Base-by-base conservation (phyloP, 2,888 invertebrate species). In the Chrysolina haemoptera region DNA sequence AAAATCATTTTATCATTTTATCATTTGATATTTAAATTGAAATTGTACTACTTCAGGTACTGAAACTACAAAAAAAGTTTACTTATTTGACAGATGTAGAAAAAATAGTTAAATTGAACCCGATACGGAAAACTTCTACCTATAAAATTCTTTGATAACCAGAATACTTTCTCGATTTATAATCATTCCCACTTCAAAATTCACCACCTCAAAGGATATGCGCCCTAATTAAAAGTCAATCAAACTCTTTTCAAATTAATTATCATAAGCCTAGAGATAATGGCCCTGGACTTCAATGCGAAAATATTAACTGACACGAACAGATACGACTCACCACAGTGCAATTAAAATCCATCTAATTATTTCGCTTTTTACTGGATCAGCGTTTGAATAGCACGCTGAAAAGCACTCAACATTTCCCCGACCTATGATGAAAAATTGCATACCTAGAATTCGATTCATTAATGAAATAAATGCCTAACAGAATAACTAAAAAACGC, bases 251-350 rank as follows among this genome's bases (percentile, higher is more conserved):
- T 70, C 68, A 71, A 78, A 75, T 72, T 76, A 73, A 78, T 78
- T 78, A 76, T 74, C 71, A 71, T 64, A 71, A 70, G 71, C 71
- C 71, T 20, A 41, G 55, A 68, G 66, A 76, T 75, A 76, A 76
- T 75, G 71, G 75, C 14, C 12, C 41, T 70, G 68, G 70, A 68
- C 67, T 65, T 68, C 69, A 72, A 74, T 73, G 68, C 53, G 69
- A 74, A 78, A 76, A 78, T 77, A 78, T 74, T 75, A 76, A 75
- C 75, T 77, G 78, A 77, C 78, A 78, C 69, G 74, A 75, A 66
- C 78, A 78, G 78, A 78, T 74, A 70, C 75, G 71, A 73, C 67
- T 70, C 75, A 63, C 68, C 74, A 71, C 68, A 72, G 68, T 76
- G 77, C 76, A 74, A 75, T 78, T 76, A 77, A 74, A 78, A 75